Conservation (phyloP, 2,888 invertebrate species). For the Parnassius orleans region DNA sequence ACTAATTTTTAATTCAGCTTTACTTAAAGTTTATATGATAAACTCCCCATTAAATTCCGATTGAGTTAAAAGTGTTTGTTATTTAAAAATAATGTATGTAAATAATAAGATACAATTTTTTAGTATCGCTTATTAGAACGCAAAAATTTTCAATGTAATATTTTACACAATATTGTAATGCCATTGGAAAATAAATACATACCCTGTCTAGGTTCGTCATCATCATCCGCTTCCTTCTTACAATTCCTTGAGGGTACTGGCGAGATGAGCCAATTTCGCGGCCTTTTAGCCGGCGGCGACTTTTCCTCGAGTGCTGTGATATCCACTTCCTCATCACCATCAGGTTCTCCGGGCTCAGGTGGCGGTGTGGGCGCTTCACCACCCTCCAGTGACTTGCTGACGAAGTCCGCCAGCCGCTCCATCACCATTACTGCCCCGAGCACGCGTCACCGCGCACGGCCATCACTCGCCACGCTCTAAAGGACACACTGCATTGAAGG, state of each 20-base stretch:
- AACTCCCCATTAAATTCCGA: too few relatives aligned
- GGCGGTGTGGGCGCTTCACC: constrained; percentile 74
- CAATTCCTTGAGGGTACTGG: constrained; percentile 62
- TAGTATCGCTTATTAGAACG: too few relatives aligned
- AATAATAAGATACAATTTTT: too few relatives aligned
- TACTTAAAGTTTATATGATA: too few relatives aligned
- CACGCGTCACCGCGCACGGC: constrained; percentile 66
- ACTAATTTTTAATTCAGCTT: too few relatives aligned
- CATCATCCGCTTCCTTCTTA: constrained; percentile 61
- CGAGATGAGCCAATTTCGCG: constrained; percentile 73
- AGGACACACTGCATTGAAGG: constrained; percentile 57
- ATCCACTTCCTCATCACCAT: constrained; percentile 69
- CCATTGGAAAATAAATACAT: constrained; percentile 31
- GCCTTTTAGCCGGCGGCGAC: constrained; percentile 61
- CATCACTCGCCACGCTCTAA: constrained; percentile 65
- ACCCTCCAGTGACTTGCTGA: constrained; percentile 91
- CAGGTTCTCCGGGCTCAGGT: constrained; percentile 70
- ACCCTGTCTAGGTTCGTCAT: constrained; percentile 72
- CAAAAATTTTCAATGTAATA: too few relatives aligned
- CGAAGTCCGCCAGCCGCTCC: constrained; percentile 95
- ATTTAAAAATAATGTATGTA: too few relatives aligned
- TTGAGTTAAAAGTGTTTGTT: too few relatives aligned
- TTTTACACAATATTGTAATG: too few relatives aligned
- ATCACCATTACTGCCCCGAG: constrained; percentile 82
- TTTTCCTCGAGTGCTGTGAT: constrained; percentile 74